phyloP scores from a whole-genome alignment of 2,797 vertebrate genomes.

The Onychomys torridus region DNA sequence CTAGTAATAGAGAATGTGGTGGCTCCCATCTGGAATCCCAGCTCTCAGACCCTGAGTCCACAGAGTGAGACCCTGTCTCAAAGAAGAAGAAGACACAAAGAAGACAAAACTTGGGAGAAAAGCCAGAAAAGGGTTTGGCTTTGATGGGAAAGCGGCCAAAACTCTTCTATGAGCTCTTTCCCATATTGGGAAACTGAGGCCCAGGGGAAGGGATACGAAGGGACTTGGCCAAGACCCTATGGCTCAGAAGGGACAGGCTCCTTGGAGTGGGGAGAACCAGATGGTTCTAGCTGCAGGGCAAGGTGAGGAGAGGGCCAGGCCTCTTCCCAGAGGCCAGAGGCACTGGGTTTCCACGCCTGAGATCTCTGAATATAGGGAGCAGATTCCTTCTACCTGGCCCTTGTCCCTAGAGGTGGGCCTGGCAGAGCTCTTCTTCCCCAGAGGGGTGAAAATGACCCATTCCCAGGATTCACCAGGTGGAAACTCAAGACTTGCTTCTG shows the following conservation, averaged over 20 bases:
- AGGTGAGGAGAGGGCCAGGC: background rate
- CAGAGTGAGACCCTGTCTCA: background rate
- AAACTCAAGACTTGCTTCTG: background rate
- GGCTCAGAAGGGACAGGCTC: background rate
- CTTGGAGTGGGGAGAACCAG: background rate
- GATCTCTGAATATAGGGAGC: background rate
- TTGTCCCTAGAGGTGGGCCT: background rate
- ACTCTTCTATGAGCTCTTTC: background rate
- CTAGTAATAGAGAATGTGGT: background rate
- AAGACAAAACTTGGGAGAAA: background rate
- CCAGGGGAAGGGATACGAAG: background rate
- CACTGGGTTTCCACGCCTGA: background rate
- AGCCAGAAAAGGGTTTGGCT: background rate
- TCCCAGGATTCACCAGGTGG: background rate
- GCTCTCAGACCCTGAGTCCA: background rate
- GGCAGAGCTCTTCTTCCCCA: no score
- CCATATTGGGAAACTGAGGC: background rate
- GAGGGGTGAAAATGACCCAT: background rate
- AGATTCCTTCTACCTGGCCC: background rate
- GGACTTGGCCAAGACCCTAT: background rate
- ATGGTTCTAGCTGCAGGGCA: background rate
- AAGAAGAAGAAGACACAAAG: background rate
- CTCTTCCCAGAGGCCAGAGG: background rate
- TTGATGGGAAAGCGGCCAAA: background rate
- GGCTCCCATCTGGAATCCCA: background rate